Percentiles rank a stretch among this genome's conserved stretches.
These are phyloP conservation scores for Labeo calbasu DNA, from an alignment of 2,797 vertebrate species.

Conservation along the genomic window DNA sequence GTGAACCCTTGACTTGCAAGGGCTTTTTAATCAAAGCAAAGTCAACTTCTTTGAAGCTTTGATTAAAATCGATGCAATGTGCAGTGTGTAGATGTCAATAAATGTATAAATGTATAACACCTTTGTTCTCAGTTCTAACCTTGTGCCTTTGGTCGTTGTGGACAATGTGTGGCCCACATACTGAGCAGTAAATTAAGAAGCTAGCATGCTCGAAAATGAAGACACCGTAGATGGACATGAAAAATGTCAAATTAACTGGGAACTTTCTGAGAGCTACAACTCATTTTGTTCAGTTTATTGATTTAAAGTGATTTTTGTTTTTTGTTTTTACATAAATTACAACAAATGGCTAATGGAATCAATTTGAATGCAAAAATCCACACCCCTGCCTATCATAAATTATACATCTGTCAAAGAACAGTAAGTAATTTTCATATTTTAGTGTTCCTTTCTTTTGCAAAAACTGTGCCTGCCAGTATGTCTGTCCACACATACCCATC, in stretches of 20 bases:
- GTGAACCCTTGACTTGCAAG: constrained; percentile 34
- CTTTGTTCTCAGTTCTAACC: constrained; percentile 60
- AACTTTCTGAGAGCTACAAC: no score
- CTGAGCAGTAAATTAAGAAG: constrained; percentile 47
- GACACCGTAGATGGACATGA: no score
- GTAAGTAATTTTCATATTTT: no score
- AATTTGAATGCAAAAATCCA: not conserved
- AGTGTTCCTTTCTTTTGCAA: not conserved
- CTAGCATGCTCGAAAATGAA: not conserved
- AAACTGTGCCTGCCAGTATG: constrained; percentile 29
- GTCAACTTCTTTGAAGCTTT: constrained; percentile 40
- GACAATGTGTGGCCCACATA: constrained; percentile 42
- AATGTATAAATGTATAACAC: constrained; percentile 11
- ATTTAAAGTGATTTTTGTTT: no score
- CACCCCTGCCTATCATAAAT: not conserved
- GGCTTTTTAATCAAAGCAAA: constrained; percentile 59
- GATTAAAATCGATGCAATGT: constrained; percentile 52
- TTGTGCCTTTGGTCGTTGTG: constrained; percentile 55
- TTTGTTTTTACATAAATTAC: no score
- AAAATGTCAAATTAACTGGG: not conserved
- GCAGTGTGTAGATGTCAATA: constrained; percentile 25
- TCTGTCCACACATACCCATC: constrained; percentile 35
- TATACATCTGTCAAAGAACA: not conserved
- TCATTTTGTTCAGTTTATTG: no score
- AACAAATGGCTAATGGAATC: not conserved